Base-by-base conservation (phyloP, 2,113 vertebrate genomes). In the Malaclemys terrapin region DNA sequence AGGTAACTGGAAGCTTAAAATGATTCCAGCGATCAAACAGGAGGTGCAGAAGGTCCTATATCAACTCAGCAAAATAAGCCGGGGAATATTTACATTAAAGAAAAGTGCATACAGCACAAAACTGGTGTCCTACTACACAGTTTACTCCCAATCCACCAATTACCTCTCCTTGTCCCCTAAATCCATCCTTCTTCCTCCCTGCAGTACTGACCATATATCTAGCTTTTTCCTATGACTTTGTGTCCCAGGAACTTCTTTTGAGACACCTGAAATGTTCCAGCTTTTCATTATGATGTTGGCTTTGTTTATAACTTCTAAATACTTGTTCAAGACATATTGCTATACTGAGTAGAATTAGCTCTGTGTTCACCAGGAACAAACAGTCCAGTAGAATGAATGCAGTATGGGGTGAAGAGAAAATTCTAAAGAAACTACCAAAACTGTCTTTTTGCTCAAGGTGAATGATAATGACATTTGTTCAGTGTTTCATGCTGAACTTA, bases 1-100 rank as follows among this genome's bases (percentile, higher is more conserved):
- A 88, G 88, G 89, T 1, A 2, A 24, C 56, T 94, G 89, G 95
- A 94, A 95, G 91, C 93, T 93, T 90, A 94, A 95, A 86, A 78
- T 89, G 93, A 47, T 85, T 89, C 78, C 89, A 90, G 53, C 49
- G 65, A 91, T 59, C 8, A 80, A 84, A 89, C 59, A 82, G 10
- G 54, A 2, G 2, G 2, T n/a, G 82, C 35, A 84, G 38, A 47
- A 31, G 76, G 87, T 75, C 27, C 84, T 9, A 59, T 5, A 45
- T 35, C 20, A 56, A 62, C 42, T 56, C 47, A 93, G 56, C 80
- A 95, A 96, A 94, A 95, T 65, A 29, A 56, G 17, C 42, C 59
- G 20, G 7, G 72, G 59, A 84, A 91, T 31, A 45, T 54, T 53
- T 53, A 53, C 52, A 53, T 20, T 53, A 20, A 53, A 53, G 19